Evolutionary conservation across 2,888 invertebrate genomes (phyloP).

Genomic region (Papilio elwesi): DNA sequence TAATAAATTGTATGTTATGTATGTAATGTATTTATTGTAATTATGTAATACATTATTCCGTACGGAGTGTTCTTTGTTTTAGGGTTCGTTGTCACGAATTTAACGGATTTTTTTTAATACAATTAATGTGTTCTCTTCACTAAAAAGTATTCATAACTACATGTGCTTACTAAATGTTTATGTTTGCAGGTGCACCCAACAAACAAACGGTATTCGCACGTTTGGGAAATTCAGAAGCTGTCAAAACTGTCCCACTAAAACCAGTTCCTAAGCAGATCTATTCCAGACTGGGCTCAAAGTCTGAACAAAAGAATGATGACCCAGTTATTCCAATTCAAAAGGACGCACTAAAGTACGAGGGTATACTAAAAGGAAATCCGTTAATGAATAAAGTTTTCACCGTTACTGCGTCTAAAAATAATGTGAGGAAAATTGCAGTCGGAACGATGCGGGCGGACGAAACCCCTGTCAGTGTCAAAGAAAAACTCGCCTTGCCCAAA

Average conservation of each 20-base stretch:
- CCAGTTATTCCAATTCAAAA: conserved; percentile 61
- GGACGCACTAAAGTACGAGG: conserved; percentile 77
- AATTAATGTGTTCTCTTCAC: neutral
- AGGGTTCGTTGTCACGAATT: neutral
- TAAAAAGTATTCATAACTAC: neutral
- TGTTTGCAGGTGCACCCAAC: conserved; percentile 51
- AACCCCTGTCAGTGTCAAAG: conserved; percentile 69
- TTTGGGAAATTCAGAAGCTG: conserved; percentile 66
- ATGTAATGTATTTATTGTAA: no score
- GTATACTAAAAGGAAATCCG: conserved; percentile 66
- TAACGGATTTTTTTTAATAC: no score
- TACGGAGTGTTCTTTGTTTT: no score
- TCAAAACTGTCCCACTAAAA: conserved; percentile 48
- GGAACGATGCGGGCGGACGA: conserved; percentile 80
- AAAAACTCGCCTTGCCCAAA: conserved; percentile 68
- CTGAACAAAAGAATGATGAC: conserved; percentile 41
- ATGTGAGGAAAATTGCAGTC: conserved; percentile 65
- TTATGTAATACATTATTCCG: no score
- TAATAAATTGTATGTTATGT: no score
- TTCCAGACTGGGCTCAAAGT: conserved; percentile 70
- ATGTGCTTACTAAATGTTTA: neutral
- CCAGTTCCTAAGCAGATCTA: conserved; percentile 66
- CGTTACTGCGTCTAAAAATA: conserved; percentile 65
- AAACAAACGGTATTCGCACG: conserved; percentile 70
- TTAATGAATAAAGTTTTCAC: conserved; percentile 63